Percentiles rank a stretch among this genome's conserved stretches.
These are phyloP conservation scores for Rhabdophis nuchalis DNA, from an alignment of 2,797 vertebrate species.

Conservation along the genomic window DNA sequence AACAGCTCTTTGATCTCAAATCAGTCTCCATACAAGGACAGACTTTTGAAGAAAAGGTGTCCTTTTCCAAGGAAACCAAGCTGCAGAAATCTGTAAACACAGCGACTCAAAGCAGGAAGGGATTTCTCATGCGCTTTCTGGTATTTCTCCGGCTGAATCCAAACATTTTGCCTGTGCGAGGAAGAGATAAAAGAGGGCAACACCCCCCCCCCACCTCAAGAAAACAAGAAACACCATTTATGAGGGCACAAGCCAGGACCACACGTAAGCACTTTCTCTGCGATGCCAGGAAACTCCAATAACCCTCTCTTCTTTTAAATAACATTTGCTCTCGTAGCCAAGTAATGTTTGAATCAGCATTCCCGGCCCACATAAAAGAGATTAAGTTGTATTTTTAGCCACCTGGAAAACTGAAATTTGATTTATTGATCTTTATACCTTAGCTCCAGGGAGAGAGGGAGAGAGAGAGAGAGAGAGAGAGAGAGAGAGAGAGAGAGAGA, in stretches of 20 bases:
- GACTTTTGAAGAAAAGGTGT: neutral
- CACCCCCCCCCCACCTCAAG: rapidly evolving
- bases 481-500: neutral
- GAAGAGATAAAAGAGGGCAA: neutral
- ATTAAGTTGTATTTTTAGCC: slow-evolving; percentile 16
- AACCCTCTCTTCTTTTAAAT: slow-evolving; percentile 16
- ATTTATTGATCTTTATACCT: slow-evolving; percentile 30
- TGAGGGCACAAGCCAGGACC: neutral
- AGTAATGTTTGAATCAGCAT: slow-evolving; percentile 17
- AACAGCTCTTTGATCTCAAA: neutral
- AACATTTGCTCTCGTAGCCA: slow-evolving; percentile 14
- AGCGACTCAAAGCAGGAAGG: neutral
- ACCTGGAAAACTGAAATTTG: slow-evolving; percentile 24
- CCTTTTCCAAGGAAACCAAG: neutral
- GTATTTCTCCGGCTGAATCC: neutral
- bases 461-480: neutral
- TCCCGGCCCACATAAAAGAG: slow-evolving; percentile 13
- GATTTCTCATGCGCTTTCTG: neutral
- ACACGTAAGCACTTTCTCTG: neutral
- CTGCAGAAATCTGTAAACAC: neutral
- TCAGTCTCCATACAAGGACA: neutral
- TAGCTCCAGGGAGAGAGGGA: neutral
- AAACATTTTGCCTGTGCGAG: neutral
- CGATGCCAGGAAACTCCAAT: neutral
- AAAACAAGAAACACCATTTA: neutral